Conservation (phyloP, 2,888 invertebrate genomes). For the Plebejus argus region DNA sequence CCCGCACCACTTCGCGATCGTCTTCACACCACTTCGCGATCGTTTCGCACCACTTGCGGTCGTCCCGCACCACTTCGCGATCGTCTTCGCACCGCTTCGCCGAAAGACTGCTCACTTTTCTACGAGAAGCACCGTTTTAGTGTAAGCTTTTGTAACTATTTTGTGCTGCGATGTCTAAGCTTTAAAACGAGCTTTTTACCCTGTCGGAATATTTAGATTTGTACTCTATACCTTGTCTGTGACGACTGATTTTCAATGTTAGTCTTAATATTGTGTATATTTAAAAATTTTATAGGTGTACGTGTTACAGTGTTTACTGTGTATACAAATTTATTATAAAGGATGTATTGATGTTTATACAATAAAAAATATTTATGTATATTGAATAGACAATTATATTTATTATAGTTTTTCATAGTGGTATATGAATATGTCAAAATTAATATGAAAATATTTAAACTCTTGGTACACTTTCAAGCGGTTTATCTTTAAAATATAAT, state of each 20-base stretch:
- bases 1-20: slow-evolving; percentile 19
- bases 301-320: slow-evolving; percentile 54
- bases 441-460: neutral
- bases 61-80: neutral
- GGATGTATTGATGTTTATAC: slow-evolving; percentile 59
- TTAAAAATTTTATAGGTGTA: slow-evolving; percentile 64
- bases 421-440: slow-evolving; percentile 36
- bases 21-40: neutral
- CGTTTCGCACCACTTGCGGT: neutral
- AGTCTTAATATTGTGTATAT: slow-evolving; percentile 58
- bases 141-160: slow-evolving; percentile 36
- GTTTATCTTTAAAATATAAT: neutral
- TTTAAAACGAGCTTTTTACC: slow-evolving; percentile 45
- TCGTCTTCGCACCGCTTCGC: slow-evolving; percentile 33
- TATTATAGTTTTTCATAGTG: slow-evolving; percentile 36
- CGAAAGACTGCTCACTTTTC: slow-evolving; percentile 33
- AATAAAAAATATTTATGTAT: slow-evolving; percentile 42
- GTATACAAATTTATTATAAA: slow-evolving; percentile 63
- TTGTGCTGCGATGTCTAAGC: slow-evolving; percentile 43
- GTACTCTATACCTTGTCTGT: slow-evolving; percentile 53
- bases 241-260: slow-evolving; percentile 76
- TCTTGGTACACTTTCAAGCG: neutral
- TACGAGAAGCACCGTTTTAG: slow-evolving; percentile 29
- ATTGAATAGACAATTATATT: slow-evolving; percentile 35
- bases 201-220: slow-evolving; percentile 37